A percentile compares a stretch with the other conserved stretches of the same genome.
Evolutionary conservation across 2,888 invertebrate species (phyloP).

Genomic region (Caenorhabditis sp.): DNA sequence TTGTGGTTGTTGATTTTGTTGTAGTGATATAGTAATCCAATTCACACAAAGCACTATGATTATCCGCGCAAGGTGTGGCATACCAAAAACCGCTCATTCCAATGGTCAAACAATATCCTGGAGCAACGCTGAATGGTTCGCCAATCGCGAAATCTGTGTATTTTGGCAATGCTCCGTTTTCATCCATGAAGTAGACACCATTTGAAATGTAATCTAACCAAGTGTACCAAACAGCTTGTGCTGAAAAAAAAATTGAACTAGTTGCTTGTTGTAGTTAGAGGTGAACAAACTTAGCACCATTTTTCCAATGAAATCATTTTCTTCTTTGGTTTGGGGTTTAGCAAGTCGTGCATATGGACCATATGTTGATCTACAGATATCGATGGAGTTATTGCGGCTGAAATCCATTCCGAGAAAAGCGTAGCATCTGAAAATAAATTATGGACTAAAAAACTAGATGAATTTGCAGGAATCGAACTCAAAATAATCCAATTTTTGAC

Average conservation of each 20-base stretch:
- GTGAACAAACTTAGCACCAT: conserved; percentile 22
- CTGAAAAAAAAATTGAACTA: no score
- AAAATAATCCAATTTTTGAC: not conserved
- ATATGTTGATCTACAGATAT: conserved; percentile 24
- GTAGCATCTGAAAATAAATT: conserved; percentile 26
- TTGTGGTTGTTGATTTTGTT: conserved; percentile 7
- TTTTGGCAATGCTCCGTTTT: conserved; percentile 24
- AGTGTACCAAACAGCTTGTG: conserved; percentile 24
- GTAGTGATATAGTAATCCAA: conserved; percentile 16
- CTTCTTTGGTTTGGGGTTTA: conserved; percentile 10
- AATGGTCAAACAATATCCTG: conserved; percentile 37
- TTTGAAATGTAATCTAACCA: conserved; percentile 35
- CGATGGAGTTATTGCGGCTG: conserved; percentile 22
- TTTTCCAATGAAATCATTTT: conserved; percentile 29
- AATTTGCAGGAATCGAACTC: no score
- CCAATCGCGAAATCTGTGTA: conserved; percentile 41
- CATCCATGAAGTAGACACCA: conserved; percentile 35
- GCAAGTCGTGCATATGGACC: conserved; percentile 22
- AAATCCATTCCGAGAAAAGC: conserved; percentile 32
- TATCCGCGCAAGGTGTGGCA: conserved; percentile 31
- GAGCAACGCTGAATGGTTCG: conserved; percentile 31
- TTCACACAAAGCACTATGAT: conserved; percentile 35
- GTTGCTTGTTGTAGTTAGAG: no score
- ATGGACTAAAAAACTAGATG: not conserved
- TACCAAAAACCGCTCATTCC: conserved; percentile 43